phyloP scores from a whole-genome alignment of 2,888 invertebrate species.

The Dryobota labecula region DNA sequence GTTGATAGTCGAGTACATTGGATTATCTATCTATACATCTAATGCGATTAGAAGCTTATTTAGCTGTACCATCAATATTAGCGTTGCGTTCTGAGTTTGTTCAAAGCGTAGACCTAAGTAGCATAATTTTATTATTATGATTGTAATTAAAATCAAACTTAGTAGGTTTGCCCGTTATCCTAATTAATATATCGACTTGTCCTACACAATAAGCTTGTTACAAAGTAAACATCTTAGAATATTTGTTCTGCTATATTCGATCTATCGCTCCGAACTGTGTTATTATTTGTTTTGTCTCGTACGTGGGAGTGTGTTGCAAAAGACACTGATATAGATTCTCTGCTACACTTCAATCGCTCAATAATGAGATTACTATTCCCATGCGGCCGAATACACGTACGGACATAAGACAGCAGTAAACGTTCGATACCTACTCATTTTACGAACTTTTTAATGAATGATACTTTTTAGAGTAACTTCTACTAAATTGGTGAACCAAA shows the following conservation, averaged over 20 bases:
- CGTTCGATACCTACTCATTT: neutral
- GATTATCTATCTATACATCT: slow-evolving; percentile 1
- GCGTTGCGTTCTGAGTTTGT: neutral
- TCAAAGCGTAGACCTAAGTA: neutral
- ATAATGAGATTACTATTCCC: neutral
- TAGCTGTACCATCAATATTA: slow-evolving; percentile 4
- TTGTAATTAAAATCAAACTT: slow-evolving; percentile 18
- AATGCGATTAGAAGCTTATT: neutral
- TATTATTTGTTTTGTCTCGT: slow-evolving; percentile 28
- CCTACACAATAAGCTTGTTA: slow-evolving; percentile 11
- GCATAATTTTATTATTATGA: neutral
- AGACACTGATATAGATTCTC: neutral
- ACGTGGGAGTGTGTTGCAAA: neutral
- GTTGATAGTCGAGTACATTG: neutral
- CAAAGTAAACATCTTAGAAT: slow-evolving; percentile 16
- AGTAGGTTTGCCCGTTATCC: slow-evolving; percentile 1
- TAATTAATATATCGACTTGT: slow-evolving; percentile 17
- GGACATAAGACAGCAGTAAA: neutral
- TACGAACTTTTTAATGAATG: neutral
- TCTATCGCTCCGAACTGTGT: neutral
- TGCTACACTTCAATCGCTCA: neutral
- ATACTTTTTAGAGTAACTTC: neutral
- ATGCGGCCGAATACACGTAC: neutral
- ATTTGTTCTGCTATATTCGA: slow-evolving; percentile 11
- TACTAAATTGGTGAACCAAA: neutral